These are phyloP conservation scores for Albula glossodonta DNA, from an alignment of 2,113 vertebrate genomes.

Conservation along the genomic window DNA sequence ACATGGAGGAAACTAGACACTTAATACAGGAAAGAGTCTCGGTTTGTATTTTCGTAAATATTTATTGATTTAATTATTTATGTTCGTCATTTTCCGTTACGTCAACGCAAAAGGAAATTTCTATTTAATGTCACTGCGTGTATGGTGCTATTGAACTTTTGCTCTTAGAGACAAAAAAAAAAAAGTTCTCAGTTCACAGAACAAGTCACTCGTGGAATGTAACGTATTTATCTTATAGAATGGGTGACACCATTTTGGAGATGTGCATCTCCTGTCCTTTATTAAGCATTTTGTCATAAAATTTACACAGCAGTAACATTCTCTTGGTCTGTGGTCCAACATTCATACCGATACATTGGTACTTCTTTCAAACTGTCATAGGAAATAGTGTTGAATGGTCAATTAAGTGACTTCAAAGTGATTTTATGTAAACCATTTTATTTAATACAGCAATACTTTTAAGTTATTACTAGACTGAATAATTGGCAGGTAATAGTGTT, in stretches of 20 bases:
- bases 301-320: conserved; percentile 4
- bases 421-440: neutral
- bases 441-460: neutral
- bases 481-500: neutral
- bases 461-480: neutral
- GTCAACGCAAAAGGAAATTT: conserved; percentile 32
- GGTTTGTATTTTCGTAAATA: conserved; percentile 48
- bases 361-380: neutral
- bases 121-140: conserved; percentile 6
- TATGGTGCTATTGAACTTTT: conserved; percentile 50
- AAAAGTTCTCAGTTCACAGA: neutral
- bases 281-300: neutral
- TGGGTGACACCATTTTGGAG: conserved; percentile 8
- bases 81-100: conserved; percentile 58
- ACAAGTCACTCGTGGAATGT: conserved; percentile 18
- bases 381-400: neutral
- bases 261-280: neutral
- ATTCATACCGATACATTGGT: conserved; percentile 7
- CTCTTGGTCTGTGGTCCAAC: conserved; percentile 17
- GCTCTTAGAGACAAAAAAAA: neutral
- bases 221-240: conserved; percentile 17
- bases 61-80: conserved; percentile 64
- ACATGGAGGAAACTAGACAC: conserved; percentile 41
- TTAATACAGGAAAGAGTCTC: conserved; percentile 30
- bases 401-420: neutral